These are phyloP conservation scores for Spodoptera frugiperda DNA, from an alignment of 1,140 invertebrate species.

Conservation along the genomic window DNA sequence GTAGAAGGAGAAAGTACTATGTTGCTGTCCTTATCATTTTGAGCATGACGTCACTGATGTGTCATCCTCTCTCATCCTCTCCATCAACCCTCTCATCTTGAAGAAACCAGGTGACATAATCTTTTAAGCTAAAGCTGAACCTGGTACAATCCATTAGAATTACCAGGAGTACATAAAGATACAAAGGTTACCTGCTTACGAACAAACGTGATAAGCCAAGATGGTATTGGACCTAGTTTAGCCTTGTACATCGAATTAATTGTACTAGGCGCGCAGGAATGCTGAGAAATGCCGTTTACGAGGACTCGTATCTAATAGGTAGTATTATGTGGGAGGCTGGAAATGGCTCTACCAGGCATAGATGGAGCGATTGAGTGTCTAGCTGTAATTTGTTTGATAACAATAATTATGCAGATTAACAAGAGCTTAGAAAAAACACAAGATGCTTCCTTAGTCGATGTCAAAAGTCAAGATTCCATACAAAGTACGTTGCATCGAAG, in stretches of 20 bases:
- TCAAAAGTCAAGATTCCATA: neutral
- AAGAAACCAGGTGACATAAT: too few species aligned
- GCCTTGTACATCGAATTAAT: slow-evolving; percentile 24
- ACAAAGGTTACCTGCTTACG: neutral
- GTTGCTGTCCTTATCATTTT: too few species aligned
- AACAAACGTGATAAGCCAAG: neutral
- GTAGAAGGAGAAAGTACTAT: too few species aligned
- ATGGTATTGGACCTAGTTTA: neutral
- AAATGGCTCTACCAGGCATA: slow-evolving; percentile 15
- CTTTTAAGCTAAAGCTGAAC: too few species aligned
- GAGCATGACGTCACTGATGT: too few species aligned
- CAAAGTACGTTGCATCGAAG: neutral
- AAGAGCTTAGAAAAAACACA: neutral
- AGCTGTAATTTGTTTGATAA: neutral
- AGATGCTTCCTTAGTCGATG: neutral
- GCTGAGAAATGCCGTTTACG: slow-evolving; percentile 11
- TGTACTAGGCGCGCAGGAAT: slow-evolving; percentile 47
- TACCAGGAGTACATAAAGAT: slow-evolving; percentile 11
- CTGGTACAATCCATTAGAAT: neutral
- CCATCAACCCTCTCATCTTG: too few species aligned
- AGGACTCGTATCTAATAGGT: neutral
- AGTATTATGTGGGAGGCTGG: slow-evolving; percentile 13
- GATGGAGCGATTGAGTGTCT: slow-evolving; percentile 1
- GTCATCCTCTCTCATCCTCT: too few species aligned
- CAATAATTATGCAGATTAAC: neutral